Base-by-base conservation (phyloP, 2,797 vertebrate genomes). In the Gymnoscopelus microlampas region DNA sequence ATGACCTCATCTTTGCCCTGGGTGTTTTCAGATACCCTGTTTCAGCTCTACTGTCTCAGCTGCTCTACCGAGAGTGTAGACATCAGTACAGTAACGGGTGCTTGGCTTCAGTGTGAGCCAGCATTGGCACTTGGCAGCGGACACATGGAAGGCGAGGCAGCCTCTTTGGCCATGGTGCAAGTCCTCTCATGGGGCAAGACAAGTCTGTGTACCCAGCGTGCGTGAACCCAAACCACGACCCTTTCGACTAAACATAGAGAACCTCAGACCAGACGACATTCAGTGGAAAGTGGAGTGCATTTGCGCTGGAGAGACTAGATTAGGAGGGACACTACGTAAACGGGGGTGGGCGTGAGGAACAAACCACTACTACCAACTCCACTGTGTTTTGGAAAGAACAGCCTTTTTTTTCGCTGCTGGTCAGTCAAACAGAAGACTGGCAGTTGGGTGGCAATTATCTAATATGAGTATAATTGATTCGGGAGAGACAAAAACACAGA, bases 221-320 rank as follows among this genome's bases (percentile, higher is more conserved):
- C 74, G 5, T 69, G 58, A 70, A 75, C 71, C 84, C 79, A 78
- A 85, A 91, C 90, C 91, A 76, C 69, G 49, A 77, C 65, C 71
- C 77, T 71, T 44, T 63, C 73, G 56, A 78, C 93, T 91, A 91
- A 92, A 93, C 86, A 79, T 89, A 91, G 91, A 73, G 68, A 77
- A 81, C 78, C 84, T 86, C 83, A 83, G 83, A 85, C 82, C 89
- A 88, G 85, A 90, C 83, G 65, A 65, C 57, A 63, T 60, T 56
- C 44, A 48, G 70, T 85, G 81, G 85, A 85, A 90, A 87, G 47
- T 66, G 26, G 59, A 70, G 78, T 15, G n/a, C 60, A 53, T 66
- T 66, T 29, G 76, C 70, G 58, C 58, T 57, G 79, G 71, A 80
- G 63, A 47, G 23, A 9, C 48, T 44, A 58, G 82, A 81, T 80